These are phyloP conservation scores for Sebastes hubbsi DNA, from an alignment of 2,797 vertebrate species.

Conservation along the genomic window DNA sequence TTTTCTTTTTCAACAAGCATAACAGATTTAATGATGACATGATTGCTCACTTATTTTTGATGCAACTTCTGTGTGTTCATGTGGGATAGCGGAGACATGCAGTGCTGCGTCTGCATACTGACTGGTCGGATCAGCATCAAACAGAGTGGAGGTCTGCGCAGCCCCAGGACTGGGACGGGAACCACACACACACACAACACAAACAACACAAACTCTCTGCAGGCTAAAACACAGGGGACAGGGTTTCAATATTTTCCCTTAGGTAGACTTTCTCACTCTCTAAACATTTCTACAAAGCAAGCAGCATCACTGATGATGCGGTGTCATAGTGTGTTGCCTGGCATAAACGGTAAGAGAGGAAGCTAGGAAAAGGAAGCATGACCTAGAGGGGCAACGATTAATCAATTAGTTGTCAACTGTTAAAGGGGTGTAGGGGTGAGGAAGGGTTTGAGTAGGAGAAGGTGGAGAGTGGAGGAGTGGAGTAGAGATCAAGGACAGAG, in stretches of 20 bases:
- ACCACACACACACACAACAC: background rate
- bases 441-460: background rate
- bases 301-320: background rate
- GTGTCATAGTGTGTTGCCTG: background rate
- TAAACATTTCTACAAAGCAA: conserved; percentile 11
- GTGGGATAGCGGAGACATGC: conserved; percentile 44
- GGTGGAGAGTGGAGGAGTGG: background rate
- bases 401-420: too few species aligned
- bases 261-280: conserved; percentile 6
- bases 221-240: conserved; percentile 30
- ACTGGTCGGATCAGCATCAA: conserved; percentile 69
- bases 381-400: too few species aligned
- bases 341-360: background rate
- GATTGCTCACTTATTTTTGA: conserved; percentile 5
- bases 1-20: background rate
- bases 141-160: conserved; percentile 27
- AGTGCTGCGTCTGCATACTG: conserved; percentile 71
- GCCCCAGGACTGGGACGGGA: conserved; percentile 16
- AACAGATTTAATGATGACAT: background rate
- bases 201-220: conserved; percentile 16
- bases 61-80: conserved; percentile 8
- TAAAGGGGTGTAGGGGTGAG: background rate
- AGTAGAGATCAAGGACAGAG: background rate
- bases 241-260: conserved; percentile 15
- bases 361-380: background rate